phyloP scores from a whole-genome alignment of 2,113 vertebrate genomes.

The Hydropotes inermis region DNA sequence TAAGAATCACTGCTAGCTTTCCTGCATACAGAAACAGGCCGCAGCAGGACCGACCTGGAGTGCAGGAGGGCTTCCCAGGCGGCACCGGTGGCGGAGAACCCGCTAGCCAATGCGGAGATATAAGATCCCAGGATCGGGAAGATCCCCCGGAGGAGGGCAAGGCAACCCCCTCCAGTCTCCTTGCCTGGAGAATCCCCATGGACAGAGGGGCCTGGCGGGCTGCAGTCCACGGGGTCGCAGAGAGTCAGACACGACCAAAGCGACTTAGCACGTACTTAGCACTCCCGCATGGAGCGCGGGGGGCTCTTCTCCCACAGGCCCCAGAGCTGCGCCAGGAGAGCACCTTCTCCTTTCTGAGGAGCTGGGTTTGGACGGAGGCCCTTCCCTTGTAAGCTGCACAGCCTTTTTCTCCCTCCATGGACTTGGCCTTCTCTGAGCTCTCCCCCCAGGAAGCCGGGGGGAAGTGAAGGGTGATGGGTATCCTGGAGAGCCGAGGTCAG shows the following conservation, averaged over 20 bases:
- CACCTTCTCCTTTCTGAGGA: neutral
- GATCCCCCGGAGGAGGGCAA: neutral
- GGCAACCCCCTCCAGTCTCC: neutral
- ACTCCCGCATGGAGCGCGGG: accelerated
- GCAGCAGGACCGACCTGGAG: accelerated
- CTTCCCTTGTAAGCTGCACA: neutral
- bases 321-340: accelerated
- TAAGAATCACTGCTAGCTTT: neutral
- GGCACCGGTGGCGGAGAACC: neutral
- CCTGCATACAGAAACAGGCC: neutral
- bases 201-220: neutral
- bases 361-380: neutral
- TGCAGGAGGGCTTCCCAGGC: accelerated
- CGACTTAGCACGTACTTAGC: neutral
- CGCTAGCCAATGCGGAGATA: accelerated
- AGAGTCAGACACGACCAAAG: neutral
- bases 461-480: too few relatives aligned
- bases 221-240: neutral
- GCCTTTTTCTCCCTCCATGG: neutral
- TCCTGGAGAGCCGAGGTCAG: neutral
- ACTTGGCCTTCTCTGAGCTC: neutral
- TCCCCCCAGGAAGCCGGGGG: neutral
- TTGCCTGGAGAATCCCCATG: neutral
- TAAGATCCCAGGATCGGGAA: neutral
- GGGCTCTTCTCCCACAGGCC: accelerated